Evolutionary conservation across 2,113 vertebrate species (phyloP).

Genomic region (Willisornis vidua): DNA sequence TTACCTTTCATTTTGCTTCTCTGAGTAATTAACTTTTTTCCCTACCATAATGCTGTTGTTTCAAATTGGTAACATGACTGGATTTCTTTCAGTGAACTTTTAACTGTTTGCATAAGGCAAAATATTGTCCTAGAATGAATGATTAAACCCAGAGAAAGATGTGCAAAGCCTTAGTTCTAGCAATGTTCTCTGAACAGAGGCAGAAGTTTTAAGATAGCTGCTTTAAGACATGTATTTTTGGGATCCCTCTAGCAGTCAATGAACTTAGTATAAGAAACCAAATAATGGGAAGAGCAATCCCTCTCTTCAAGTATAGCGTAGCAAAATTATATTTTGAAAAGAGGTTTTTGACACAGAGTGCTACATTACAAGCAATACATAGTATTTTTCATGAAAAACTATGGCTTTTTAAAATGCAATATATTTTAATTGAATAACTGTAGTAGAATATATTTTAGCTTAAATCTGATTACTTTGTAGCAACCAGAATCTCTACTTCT

Average conservation of each 20-base stretch:
- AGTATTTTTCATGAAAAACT: neutral
- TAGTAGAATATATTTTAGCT: neutral
- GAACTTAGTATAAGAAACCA: neutral
- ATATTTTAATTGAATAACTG: neutral
- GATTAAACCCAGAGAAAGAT: neutral
- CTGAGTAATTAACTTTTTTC: neutral
- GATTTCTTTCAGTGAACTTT: neutral
- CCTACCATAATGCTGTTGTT: neutral
- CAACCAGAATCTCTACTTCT: neutral
- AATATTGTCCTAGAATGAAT: neutral
- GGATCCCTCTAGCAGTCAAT: constrained; percentile 31
- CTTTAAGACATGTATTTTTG: neutral
- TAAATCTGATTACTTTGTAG: neutral
- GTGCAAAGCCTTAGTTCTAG: neutral
- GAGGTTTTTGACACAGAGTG: neutral
- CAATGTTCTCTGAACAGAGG: neutral
- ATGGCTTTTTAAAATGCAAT: neutral
- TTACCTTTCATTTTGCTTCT: neutral
- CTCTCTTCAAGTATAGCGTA: neutral
- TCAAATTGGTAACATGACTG: neutral
- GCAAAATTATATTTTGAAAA: neutral
- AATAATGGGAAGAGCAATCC: neutral
- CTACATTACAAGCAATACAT: neutral
- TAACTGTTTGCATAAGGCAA: neutral
- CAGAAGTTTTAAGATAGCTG: neutral